phyloP scores from a whole-genome alignment of 2,797 vertebrate genomes.

The Sebastes melanostomus region DNA sequence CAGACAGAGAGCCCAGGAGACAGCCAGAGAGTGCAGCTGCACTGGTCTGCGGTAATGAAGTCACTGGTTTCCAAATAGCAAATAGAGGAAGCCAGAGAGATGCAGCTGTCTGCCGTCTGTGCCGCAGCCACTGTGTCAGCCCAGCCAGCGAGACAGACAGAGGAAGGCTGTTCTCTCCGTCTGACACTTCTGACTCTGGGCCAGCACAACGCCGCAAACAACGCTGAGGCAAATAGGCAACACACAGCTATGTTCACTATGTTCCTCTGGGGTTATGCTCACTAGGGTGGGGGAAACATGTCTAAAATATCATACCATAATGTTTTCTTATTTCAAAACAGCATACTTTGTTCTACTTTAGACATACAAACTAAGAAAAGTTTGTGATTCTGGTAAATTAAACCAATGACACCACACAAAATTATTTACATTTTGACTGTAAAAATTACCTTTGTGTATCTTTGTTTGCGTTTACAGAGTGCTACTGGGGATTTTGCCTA shows the following conservation, averaged over 20 bases:
- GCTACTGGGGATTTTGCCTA: constrained; percentile 5
- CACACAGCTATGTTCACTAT: constrained; percentile 37
- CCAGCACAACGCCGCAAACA: constrained; percentile 59
- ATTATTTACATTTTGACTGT: not conserved
- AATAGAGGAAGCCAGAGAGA: constrained; percentile 73
- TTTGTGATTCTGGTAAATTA: not conserved
- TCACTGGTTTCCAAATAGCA: constrained; percentile 82
- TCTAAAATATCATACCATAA: constrained; percentile 20
- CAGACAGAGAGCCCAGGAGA: constrained; percentile 59
- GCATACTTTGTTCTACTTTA: not conserved
- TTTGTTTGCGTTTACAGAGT: not conserved
- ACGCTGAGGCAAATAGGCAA: constrained; percentile 44
- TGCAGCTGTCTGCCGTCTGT: constrained; percentile 82
- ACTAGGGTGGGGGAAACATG: constrained; percentile 6
- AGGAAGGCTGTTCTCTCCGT: constrained; percentile 69
- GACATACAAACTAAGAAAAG: not conserved
- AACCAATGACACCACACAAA: not conserved
- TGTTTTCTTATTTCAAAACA: constrained; percentile 3
- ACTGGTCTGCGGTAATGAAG: constrained; percentile 79
- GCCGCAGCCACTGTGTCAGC: constrained; percentile 76
- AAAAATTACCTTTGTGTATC: not conserved
- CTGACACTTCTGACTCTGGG: constrained; percentile 72
- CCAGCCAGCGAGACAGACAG: constrained; percentile 62
- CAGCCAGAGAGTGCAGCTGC: constrained; percentile 72
- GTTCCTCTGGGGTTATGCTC: constrained; percentile 1